A percentile compares a stretch with the other conserved stretches of the same genome.
Evolutionary conservation across 2,113 vertebrate species (phyloP).

Genomic region (Dendrocopos noguchii): DNA sequence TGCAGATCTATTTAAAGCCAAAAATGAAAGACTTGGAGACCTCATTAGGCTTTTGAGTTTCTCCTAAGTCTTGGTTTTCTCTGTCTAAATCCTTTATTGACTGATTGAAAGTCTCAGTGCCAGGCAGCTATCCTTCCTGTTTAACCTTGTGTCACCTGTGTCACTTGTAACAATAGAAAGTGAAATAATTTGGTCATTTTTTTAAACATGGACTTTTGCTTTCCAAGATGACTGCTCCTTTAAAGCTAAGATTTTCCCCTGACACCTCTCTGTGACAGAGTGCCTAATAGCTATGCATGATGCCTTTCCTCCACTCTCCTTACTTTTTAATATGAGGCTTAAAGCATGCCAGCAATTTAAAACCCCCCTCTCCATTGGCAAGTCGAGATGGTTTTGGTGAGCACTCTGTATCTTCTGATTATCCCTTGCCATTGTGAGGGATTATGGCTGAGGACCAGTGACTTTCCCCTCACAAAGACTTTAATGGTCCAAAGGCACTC

Average conservation of each 20-base stretch:
- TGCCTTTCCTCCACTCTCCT: not conserved
- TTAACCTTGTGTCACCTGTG: constrained; percentile 17
- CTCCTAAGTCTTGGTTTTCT: constrained; percentile 5
- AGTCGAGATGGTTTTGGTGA: not conserved
- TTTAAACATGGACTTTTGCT: not conserved
- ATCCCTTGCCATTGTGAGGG: not conserved
- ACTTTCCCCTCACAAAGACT: not conserved
- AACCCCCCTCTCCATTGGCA: not conserved
- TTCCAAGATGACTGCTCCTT: not conserved
- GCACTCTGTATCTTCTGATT: not conserved
- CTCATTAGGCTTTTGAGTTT: constrained; percentile 23
- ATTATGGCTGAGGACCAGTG: not conserved
- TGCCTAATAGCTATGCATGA: not conserved
- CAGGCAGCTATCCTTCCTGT: not conserved
- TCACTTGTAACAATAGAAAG: constrained; percentile 9
- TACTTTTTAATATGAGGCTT: not conserved
- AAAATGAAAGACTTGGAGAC: not conserved
- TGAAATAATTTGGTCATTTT: constrained; percentile 31
- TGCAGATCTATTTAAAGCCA: not conserved
- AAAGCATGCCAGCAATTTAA: not conserved
- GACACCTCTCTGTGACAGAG: not conserved
- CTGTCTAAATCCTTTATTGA: constrained; percentile 11
- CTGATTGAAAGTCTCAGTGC: not conserved
- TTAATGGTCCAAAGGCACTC: not conserved
- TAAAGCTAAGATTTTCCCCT: not conserved